phyloP scores from a whole-genome alignment of 2,113 vertebrate species.

The Heptranchias perlo region DNA sequence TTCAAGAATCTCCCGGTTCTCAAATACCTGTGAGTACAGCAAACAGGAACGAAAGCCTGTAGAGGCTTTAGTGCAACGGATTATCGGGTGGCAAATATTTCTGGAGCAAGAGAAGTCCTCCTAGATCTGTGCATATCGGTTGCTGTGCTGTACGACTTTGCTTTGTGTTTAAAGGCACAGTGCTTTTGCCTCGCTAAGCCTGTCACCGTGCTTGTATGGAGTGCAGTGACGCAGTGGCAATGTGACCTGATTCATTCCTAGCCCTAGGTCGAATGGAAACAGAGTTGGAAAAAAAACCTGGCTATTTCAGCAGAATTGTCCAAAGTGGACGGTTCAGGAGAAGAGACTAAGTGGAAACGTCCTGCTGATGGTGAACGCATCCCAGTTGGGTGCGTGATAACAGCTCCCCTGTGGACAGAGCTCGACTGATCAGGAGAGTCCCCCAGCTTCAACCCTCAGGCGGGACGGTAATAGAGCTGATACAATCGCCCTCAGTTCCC shows the following conservation, averaged over 20 bases:
- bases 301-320: no score
- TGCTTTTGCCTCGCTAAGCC: neutral
- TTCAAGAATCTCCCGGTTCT: slow-evolving; percentile 80
- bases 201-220: neutral
- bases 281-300: neutral
- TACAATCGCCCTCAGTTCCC: no score
- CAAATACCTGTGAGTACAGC: slow-evolving; percentile 83
- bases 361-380: no score
- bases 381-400: no score
- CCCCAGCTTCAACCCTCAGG: no score
- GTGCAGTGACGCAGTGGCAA: neutral
- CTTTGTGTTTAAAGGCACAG: neutral
- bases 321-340: no score
- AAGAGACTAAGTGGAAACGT: no score
- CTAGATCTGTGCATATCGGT: neutral
- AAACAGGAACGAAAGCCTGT: neutral
- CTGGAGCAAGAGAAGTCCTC: neutral
- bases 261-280: neutral
- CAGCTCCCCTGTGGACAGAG: no score
- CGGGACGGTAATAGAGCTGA: no score
- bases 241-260: neutral
- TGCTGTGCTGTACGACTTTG: neutral
- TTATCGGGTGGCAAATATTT: no score
- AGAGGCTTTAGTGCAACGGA: neutral
- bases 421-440: no score